phyloP scores from a whole-genome alignment of 2,797 vertebrate genomes.

The Melanotaenia trifasciata region DNA sequence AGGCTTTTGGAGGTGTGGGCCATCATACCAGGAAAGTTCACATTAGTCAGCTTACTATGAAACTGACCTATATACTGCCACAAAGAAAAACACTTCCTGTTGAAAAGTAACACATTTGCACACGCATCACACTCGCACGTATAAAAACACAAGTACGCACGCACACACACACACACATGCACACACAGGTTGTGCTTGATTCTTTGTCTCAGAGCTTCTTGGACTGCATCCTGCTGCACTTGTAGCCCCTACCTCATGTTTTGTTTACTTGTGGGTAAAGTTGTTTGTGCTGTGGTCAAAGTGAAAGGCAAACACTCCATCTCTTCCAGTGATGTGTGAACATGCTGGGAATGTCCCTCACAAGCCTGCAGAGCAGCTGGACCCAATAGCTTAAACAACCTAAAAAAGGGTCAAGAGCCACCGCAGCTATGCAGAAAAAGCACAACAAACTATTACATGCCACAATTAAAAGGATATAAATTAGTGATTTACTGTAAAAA shows the following conservation, averaged over 20 bases:
- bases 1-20: conserved; percentile 50
- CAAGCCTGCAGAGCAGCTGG: conserved; percentile 56
- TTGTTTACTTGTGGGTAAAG: conserved; percentile 76
- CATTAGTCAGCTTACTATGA: conserved; percentile 6
- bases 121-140: conserved; percentile 5
- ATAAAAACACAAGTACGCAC: conserved; percentile 31
- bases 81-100: conserved; percentile 25
- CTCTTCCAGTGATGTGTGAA: conserved; percentile 71
- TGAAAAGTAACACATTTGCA: conserved; percentile 23
- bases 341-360: conserved; percentile 51
- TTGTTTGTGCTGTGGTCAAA: conserved; percentile 80
- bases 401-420: conserved; percentile 29
- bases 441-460: conserved; percentile 9
- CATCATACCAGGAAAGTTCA: conserved; percentile 32
- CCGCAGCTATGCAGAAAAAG: conserved; percentile 13
- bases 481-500: conserved; percentile 9
- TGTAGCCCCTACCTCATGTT: conserved; percentile 62
- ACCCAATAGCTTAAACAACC: conserved; percentile 29
- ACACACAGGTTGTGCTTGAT: conserved; percentile 8
- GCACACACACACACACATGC: conserved; percentile 8
- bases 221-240: conserved; percentile 64
- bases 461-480: conserved; percentile 12
- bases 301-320: conserved; percentile 73
- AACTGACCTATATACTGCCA: conserved; percentile 17
- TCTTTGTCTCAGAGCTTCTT: conserved; percentile 43